phyloP scores from a whole-genome alignment of 2,113 vertebrate genomes.

The Catharus fuscescens region DNA sequence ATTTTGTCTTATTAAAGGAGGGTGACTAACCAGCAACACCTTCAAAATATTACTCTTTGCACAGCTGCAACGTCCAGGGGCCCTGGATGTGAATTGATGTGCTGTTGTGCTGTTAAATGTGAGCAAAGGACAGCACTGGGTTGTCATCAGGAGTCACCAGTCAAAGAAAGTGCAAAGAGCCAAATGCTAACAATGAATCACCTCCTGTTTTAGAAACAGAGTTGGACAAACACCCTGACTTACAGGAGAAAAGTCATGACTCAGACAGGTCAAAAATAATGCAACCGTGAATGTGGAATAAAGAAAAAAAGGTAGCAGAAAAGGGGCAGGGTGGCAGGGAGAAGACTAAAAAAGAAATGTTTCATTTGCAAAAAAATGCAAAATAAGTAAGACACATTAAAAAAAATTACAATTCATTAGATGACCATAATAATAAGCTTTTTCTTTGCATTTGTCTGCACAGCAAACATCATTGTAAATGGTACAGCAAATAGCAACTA shows the following conservation, averaged over 20 bases:
- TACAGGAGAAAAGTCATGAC: background rate
- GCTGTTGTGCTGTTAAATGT: accelerated
- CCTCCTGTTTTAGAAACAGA: background rate
- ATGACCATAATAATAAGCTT: background rate
- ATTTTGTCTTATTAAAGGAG: background rate
- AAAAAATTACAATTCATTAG: background rate
- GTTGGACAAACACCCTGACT: background rate
- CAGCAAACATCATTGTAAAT: background rate
- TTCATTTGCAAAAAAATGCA: background rate
- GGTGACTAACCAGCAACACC: background rate
- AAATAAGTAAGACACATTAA: background rate
- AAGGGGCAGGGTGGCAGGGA: accelerated
- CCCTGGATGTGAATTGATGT: background rate
- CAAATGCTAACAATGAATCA: background rate
- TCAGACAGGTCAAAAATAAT: background rate
- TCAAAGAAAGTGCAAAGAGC: accelerated
- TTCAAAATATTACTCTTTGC: background rate
- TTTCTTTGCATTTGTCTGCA: background rate
- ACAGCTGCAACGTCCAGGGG: background rate
- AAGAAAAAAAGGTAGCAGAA: background rate
- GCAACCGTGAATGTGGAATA: background rate
- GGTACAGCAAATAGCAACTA: background rate
- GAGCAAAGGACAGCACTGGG: background rate
- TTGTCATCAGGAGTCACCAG: background rate
- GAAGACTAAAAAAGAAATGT: background rate